phyloP scores from a whole-genome alignment of 2,888 invertebrate genomes.

The Chrysolina haemoptera region DNA sequence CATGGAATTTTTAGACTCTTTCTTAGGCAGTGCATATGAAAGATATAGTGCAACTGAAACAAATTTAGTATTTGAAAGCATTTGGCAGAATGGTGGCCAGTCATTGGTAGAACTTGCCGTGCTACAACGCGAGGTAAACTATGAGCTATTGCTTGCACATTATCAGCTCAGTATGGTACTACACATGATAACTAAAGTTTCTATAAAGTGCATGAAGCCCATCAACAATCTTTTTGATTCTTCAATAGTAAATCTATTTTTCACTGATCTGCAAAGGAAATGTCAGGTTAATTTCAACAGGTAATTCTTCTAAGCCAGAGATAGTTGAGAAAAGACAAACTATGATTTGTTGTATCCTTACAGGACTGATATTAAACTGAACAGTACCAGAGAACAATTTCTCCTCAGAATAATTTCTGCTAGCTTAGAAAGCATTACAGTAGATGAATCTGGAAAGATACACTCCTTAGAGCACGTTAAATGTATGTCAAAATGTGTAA shows the following conservation, averaged over 20 bases:
- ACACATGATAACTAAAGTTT: conserved; percentile 85
- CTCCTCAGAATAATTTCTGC: conserved; percentile 81
- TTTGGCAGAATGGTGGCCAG: conserved; percentile 77
- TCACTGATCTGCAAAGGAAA: conserved; percentile 70
- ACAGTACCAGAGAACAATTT: conserved; percentile 80
- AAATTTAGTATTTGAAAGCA: conserved; percentile 74
- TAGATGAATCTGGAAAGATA: conserved; percentile 72
- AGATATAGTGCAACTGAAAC: conserved; percentile 65
- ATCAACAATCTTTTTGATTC: conserved; percentile 85
- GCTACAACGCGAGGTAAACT: conserved; percentile 82
- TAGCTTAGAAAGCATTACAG: conserved; percentile 81
- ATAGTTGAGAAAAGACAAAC: neutral
- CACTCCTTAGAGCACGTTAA: conserved; percentile 71
- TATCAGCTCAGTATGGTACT: conserved; percentile 84
- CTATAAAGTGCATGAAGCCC: conserved; percentile 81
- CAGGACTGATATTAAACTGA: conserved; percentile 79
- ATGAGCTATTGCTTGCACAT: conserved; percentile 84
- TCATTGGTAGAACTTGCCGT: conserved; percentile 81
- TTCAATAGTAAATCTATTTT: conserved; percentile 75
- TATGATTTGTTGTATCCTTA: conserved; percentile 51
- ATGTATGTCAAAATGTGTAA: conserved; percentile 83
- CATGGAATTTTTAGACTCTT: conserved; percentile 71
- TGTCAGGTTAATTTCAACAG: conserved; percentile 67
- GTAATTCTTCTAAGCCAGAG: conserved; percentile 68
- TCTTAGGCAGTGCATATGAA: conserved; percentile 67